Conservation (phyloP, 2,797 vertebrate species). For the Myotis vivesi region DNA sequence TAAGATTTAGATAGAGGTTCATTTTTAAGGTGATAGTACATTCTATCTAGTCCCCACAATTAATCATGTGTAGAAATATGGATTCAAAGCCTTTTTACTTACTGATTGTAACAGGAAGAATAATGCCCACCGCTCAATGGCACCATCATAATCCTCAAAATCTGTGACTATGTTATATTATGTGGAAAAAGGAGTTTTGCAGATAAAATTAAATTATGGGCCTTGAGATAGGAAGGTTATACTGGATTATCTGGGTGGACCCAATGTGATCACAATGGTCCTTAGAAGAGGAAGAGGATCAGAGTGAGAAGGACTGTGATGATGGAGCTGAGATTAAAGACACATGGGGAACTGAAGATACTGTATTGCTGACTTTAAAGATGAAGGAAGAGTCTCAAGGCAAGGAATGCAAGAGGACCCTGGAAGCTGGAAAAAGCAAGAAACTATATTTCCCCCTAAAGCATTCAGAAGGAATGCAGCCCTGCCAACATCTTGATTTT, state of each 20-base stretch:
- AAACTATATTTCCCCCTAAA: not conserved
- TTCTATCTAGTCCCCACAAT: not conserved
- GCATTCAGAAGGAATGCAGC: not conserved
- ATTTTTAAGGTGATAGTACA: not conserved
- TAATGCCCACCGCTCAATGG: not conserved
- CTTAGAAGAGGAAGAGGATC: not conserved
- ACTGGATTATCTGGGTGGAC: not conserved
- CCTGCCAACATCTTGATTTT: not conserved
- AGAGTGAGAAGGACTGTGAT: not conserved
- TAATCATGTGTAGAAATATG: not conserved
- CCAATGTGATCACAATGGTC: not conserved
- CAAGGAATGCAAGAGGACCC: not conserved
- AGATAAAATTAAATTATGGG: not conserved
- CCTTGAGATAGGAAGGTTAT: not conserved
- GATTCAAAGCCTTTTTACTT: not conserved
- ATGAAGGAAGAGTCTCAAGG: not conserved
- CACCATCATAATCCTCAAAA: not conserved
- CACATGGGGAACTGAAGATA: not conserved
- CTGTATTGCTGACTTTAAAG: not conserved
- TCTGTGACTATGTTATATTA: not conserved
- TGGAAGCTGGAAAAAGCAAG: not conserved
- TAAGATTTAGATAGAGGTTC: not conserved
- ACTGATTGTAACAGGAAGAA: not conserved
- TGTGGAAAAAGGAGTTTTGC: not conserved
- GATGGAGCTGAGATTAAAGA: not conserved